Conservation (phyloP, 2,113 vertebrate genomes). For the Bothrops jararaca region DNA sequence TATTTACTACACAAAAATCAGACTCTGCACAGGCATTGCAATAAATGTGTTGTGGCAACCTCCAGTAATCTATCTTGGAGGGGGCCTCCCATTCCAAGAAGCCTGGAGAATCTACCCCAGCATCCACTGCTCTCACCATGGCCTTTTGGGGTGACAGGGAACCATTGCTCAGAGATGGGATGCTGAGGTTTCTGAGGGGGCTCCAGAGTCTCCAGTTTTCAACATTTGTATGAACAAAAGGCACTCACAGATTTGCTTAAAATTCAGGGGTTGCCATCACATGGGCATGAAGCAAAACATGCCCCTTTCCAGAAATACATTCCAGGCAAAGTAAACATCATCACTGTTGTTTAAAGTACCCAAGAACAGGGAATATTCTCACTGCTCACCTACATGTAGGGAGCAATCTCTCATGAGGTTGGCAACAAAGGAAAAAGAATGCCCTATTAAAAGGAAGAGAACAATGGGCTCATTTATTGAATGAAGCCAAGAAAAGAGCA, state of each 20-base stretch:
- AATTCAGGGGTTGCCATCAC: constrained; percentile 38
- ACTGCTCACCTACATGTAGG: neutral
- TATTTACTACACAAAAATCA: constrained; percentile 35
- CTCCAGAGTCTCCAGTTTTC: neutral
- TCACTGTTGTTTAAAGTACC: neutral
- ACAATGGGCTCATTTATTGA: neutral
- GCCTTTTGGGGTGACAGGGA: neutral
- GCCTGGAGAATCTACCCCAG: neutral
- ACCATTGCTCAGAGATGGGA: neutral
- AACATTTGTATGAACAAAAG: constrained; percentile 35
- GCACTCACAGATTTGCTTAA: constrained; percentile 44
- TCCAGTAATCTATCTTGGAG: neutral
- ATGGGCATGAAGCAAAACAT: constrained; percentile 36
- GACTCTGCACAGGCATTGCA: constrained; percentile 9
- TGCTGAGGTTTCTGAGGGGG: too few relatives aligned
- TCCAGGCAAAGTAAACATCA: constrained; percentile 16
- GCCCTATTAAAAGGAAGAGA: neutral
- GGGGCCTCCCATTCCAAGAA: neutral
- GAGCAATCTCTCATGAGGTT: neutral
- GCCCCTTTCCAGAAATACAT: constrained; percentile 17
- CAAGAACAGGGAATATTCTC: neutral
- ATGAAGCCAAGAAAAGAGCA: neutral
- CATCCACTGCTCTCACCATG: neutral
- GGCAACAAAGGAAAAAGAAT: neutral
- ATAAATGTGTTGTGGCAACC: constrained; percentile 1